These are phyloP conservation scores for Peromyscus maniculatus DNA, from an alignment of 2,113 vertebrate species.

Conservation along the genomic window DNA sequence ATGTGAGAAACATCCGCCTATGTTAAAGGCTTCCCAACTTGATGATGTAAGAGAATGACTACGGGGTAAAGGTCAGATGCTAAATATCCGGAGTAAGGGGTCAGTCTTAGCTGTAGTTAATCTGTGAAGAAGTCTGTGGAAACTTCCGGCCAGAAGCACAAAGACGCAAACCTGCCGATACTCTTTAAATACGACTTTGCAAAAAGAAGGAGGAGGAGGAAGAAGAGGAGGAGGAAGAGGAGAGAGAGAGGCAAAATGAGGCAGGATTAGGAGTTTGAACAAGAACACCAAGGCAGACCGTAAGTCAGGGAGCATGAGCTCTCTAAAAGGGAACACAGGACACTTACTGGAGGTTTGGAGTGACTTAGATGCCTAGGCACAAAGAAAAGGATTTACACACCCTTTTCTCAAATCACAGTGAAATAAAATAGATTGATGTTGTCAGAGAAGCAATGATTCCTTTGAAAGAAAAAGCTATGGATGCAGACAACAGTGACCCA, in stretches of 20 bases:
- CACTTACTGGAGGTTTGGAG: not conserved
- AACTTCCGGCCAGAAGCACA: not conserved
- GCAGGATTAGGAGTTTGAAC: not conserved
- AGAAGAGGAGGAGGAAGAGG: not conserved
- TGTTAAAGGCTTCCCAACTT: not conserved
- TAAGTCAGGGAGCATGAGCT: too few species aligned
- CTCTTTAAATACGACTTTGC: not conserved
- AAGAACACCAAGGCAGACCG: not conserved
- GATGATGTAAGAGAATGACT: not conserved
- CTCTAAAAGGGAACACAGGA: not conserved
- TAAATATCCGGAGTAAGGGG: not conserved
- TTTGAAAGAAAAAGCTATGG: conserved; percentile 94
- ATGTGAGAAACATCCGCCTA: not conserved
- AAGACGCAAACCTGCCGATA: not conserved
- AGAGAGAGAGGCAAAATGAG: not conserved
- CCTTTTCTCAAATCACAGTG: too few species aligned
- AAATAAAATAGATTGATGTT: not conserved
- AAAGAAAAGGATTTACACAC: not conserved
- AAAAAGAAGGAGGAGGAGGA: not conserved
- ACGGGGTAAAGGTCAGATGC: not conserved
- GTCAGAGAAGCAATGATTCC: conserved; percentile 88
- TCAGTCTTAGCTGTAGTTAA: not conserved
- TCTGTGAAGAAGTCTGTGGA: not conserved
- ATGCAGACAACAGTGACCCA: conserved; percentile 92
- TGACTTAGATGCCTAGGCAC: not conserved